phyloP scores from a whole-genome alignment of 2,888 invertebrate species.

The Eupithecia inturbata region DNA sequence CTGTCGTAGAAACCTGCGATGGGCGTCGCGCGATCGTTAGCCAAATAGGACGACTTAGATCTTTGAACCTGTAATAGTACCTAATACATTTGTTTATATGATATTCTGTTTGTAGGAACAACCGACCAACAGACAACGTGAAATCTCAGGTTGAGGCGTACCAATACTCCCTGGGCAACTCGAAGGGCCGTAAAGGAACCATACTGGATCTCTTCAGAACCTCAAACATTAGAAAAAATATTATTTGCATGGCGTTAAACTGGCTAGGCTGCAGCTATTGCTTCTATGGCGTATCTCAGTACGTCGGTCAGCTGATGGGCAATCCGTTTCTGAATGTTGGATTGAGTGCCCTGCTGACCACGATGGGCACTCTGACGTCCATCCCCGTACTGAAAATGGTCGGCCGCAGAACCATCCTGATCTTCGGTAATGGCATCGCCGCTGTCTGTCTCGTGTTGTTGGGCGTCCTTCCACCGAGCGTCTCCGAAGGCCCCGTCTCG shows the following conservation, averaged over 20 bases:
- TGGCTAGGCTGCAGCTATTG: conserved; percentile 91
- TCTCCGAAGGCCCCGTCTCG: neutral
- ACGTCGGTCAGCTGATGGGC: conserved; percentile 87
- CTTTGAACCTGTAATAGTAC: too few species aligned
- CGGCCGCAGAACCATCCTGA: conserved; percentile 1
- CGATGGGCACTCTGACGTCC: neutral
- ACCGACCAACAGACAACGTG: neutral
- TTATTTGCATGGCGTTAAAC: conserved; percentile 75
- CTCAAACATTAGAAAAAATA: neutral
- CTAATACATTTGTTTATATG: neutral
- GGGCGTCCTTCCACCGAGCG: neutral
- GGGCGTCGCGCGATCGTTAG: too few species aligned
- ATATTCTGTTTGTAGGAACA: conserved; percentile 1
- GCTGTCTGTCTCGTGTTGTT: neutral
- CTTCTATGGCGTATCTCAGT: conserved; percentile 91
- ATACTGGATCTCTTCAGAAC: conserved; percentile 2
- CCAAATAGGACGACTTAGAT: too few species aligned
- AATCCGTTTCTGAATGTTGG: conserved; percentile 5
- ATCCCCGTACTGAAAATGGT: conserved; percentile 1
- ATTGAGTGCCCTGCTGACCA: neutral
- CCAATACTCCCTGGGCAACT: neutral
- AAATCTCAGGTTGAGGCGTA: neutral
- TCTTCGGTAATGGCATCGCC: neutral
- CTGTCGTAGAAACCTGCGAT: too few species aligned
- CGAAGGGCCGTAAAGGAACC: neutral